phyloP scores from a whole-genome alignment of 2,888 invertebrate species.

The Mythimna loreyi region DNA sequence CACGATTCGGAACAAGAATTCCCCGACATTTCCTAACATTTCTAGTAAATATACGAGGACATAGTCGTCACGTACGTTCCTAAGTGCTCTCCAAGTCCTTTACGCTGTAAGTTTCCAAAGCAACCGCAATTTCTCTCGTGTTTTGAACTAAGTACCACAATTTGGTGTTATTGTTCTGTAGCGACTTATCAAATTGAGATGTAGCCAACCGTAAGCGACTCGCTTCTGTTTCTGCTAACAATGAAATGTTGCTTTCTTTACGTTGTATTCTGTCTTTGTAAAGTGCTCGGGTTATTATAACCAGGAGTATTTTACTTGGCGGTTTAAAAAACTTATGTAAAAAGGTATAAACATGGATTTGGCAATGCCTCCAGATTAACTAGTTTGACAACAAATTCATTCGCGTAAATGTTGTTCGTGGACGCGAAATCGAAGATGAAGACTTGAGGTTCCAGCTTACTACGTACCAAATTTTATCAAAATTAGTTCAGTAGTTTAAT shows the following conservation, averaged over 20 bases:
- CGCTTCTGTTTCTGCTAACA: conserved; percentile 35
- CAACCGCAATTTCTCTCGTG: conserved; percentile 57
- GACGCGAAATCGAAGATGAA: no score
- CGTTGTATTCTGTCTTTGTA: conserved; percentile 4
- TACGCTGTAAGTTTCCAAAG: conserved; percentile 49
- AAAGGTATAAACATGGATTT: not conserved
- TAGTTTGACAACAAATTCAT: no score
- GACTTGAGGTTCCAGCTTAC: no score
- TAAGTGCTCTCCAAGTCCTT: conserved; percentile 51
- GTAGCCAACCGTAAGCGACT: conserved; percentile 54
- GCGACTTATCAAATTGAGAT: conserved; percentile 57
- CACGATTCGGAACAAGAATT: conserved; percentile 30
- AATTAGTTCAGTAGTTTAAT: no score
- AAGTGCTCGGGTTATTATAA: conserved; percentile 4
- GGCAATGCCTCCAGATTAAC: no score
- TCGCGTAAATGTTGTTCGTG: no score
- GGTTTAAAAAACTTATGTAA: not conserved
- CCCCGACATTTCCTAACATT: conserved; percentile 29
- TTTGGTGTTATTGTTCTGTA: conserved; percentile 57
- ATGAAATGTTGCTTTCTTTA: conserved; percentile 29
- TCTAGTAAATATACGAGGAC: conserved; percentile 16
- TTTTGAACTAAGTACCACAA: conserved; percentile 58
- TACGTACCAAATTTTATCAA: no score
- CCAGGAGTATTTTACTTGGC: not conserved
- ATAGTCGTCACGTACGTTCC: conserved; percentile 40